Conservation (phyloP, 2,888 invertebrate species). For the Anticlea derivata region DNA sequence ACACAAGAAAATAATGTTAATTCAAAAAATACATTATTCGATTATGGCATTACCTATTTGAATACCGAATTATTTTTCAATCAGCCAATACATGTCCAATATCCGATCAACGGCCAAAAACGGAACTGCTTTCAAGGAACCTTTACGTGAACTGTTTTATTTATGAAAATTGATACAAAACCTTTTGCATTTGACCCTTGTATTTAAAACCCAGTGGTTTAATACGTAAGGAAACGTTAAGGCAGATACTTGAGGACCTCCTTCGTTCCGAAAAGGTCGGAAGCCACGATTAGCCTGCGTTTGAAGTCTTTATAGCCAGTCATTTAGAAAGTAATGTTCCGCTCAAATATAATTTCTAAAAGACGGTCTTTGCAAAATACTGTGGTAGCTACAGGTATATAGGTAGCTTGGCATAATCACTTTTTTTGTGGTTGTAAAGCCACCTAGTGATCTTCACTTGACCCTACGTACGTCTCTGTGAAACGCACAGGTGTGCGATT, state of each 20-base stretch:
- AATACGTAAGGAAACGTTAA: conserved; percentile 67
- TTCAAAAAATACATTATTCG: too few species aligned
- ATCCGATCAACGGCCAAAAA: not conserved
- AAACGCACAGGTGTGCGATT: too few species aligned
- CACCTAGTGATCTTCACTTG: too few species aligned
- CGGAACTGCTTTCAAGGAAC: conserved; percentile 14
- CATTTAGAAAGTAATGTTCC: conserved; percentile 76
- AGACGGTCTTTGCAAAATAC: conserved; percentile 60
- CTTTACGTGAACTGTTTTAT: conserved; percentile 31
- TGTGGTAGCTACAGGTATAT: conserved; percentile 8
- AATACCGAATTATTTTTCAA: not conserved
- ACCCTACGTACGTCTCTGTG: too few species aligned
- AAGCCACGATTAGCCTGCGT: conserved; percentile 80
- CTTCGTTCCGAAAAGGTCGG: conserved; percentile 74
- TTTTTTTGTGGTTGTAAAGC: conserved; percentile 41
- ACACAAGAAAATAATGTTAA: too few species aligned
- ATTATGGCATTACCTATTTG: too few species aligned
- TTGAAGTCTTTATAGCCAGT: conserved; percentile 80
- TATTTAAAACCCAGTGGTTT: conserved; percentile 59
- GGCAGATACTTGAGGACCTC: conserved; percentile 65
- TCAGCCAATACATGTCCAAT: not conserved
- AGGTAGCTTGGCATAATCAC: too few species aligned
- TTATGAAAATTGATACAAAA: conserved; percentile 30
- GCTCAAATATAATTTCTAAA: conserved; percentile 76
- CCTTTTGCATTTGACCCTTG: conserved; percentile 47